Evolutionary conservation across 2,113 vertebrate genomes (phyloP).

Genomic region (Brevimyrus niger): DNA sequence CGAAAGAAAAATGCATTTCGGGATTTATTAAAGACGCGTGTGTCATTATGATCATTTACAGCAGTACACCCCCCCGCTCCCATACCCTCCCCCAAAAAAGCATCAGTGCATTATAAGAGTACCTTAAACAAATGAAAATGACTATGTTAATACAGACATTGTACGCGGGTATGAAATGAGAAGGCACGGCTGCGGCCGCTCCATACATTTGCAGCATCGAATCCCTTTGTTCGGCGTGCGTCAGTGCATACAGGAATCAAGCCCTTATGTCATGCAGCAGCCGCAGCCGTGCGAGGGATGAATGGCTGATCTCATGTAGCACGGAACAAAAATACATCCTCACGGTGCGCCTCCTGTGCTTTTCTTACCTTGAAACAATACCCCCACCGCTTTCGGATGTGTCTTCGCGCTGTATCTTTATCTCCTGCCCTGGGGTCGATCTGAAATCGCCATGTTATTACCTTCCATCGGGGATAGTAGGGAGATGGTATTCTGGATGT

Average conservation of each 20-base stretch:
- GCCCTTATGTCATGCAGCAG: constrained; percentile 20
- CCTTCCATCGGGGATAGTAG: constrained; percentile 17
- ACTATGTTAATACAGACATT: not conserved
- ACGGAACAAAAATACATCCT: constrained; percentile 20
- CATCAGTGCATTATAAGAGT: constrained; percentile 4
- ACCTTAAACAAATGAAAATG: constrained; percentile 6
- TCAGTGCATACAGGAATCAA: not conserved
- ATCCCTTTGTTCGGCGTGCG: not conserved
- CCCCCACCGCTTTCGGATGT: constrained; percentile 14
- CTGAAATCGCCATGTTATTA: constrained; percentile 25
- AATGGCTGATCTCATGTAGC: constrained; percentile 15
- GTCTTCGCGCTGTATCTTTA: constrained; percentile 19
- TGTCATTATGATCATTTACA: constrained; percentile 11
- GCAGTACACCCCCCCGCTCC: not conserved
- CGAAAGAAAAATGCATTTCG: not conserved
- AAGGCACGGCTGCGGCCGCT: not conserved
- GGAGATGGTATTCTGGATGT: constrained; percentile 16
- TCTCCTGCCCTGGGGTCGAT: constrained; percentile 21
- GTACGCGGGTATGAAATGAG: not conserved
- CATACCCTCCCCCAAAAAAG: constrained; percentile 1
- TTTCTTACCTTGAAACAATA: constrained; percentile 24
- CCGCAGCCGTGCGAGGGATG: constrained; percentile 18
- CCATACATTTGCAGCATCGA: not conserved
- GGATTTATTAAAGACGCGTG: not conserved
- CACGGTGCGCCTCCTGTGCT: not conserved